A percentile compares a stretch with the other conserved stretches of the same genome.
Evolutionary conservation across 1,140 invertebrate species (phyloP).

Genomic region (Platyscapa corneri): DNA sequence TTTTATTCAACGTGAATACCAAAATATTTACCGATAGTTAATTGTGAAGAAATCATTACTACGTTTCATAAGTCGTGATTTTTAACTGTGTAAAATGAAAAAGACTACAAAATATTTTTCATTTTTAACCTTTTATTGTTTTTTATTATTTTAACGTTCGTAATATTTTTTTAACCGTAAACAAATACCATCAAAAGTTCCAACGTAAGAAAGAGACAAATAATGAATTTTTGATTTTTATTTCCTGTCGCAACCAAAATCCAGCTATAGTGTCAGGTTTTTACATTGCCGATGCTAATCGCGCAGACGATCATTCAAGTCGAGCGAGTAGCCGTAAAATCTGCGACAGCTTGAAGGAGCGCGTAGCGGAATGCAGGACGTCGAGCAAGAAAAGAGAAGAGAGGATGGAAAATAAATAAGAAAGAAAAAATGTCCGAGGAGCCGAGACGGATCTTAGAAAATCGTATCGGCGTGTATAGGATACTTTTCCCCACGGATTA

Average conservation of each 20-base stretch:
- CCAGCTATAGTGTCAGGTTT: not conserved
- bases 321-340: constrained; percentile 23
- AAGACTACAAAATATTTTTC: too few species aligned
- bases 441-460: constrained; percentile 14
- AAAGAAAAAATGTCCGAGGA: not conserved
- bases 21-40: not conserved
- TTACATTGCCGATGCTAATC: constrained; percentile 19
- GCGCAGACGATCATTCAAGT: constrained; percentile 27
- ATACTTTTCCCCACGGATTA: not conserved
- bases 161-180: not conserved
- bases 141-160: not conserved
- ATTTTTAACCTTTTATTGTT: not conserved
- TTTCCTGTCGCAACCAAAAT: constrained; percentile 5
- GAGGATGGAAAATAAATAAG: not conserved
- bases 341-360: not conserved
- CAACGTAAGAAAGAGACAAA: not conserved
- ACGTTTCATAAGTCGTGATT: not conserved
- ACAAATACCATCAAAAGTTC: too few species aligned
- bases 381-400: not conserved
- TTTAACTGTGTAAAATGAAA: not conserved
- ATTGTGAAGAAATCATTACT: not conserved
- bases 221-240: not conserved
- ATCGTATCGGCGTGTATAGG: constrained; percentile 12
- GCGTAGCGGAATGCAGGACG: constrained; percentile 21
- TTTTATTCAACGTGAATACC: not conserved